Base-by-base conservation (phyloP, 2,888 invertebrate genomes). In the Escarpia spicata region DNA sequence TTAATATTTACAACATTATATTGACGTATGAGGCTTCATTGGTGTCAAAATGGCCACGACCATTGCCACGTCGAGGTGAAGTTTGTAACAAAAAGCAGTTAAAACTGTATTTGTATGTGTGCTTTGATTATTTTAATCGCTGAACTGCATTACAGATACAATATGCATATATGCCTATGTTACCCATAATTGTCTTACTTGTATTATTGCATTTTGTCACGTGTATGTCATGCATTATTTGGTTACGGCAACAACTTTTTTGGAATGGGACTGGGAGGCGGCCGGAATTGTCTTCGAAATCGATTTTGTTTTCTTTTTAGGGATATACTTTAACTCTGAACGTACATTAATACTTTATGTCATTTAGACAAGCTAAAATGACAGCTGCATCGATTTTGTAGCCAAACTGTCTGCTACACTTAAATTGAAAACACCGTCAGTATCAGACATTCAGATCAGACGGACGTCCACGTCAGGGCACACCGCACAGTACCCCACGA, bases 41-140 rank as follows among this genome's bases (percentile, higher is more conserved):
- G 26, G 19, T 75, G 75, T 75, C 75, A 75, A 75, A 75, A 75
- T 75, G 75, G 75, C 75, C 75, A 75, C 75, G 15, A 75, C 75
- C 75, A 75, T 75, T 75, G 75, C 75, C 75, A 75, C 75, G 75
- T 75, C 75, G 75, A 75, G 75, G 75, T 75, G 75, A 75, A 75
- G 75, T 75, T 26, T 75, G 75, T n/a, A 75, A 75, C 75, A 75
- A 75, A 75, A 75, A 75, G 26, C 75, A 75, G 75, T 75, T 75
- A 26, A 26, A n/a, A 75, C 75, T 75, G 75, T 75, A 75, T 75
- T 75, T 75, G 75, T 75, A 75, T 75, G 75, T 75, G 75, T 75
- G 75, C n/a, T 19, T 75, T 75, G 75, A n/a, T 26, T 75, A n/a
- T 75, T 75, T 75, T 26, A 26, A 75, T 26, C 26, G 75, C 19